Evolutionary conservation across 1,140 invertebrate species (phyloP), one percentile per base, ranked within the genome.

Genomic region (Dinothrombium tinctorium): DNA sequence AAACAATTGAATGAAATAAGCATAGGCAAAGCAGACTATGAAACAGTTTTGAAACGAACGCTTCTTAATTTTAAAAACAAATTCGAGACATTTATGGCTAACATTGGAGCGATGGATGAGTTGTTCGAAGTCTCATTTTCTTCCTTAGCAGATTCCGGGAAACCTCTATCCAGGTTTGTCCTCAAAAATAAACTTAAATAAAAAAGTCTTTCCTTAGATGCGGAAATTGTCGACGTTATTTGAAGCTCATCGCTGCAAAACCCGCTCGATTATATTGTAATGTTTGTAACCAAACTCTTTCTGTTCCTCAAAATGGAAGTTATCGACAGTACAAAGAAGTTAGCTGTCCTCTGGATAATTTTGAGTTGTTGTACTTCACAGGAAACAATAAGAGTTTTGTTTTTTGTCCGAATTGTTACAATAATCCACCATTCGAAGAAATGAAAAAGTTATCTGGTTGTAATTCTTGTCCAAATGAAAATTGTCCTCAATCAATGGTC

Each of bases 331-430:
- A 89, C 54, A 84, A 86, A 47, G 92, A 99, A 61, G 62, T 89
- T 19, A 86, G 86, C 58, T 99, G 94, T 64, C 94, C 94, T 0
- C 59, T 99, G 35, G 94, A 99, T 59, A 86, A 95, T 53, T 99
- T 96, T 61, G 87, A 96, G 56, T 60, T 99, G 37, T 62, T 98
- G 4, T 76, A 79, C 25, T 37, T 42, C 32, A 12, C 40, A 35
- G 32, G 14, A 40, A 21, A 17, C 15, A 23, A 23, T 14, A 42
- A 47, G 29, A 41, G 26, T 41, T 50, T 26, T 40, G 75, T 82
- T 2, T 80, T 99, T 45, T 99, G 94, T 58, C 92, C 92, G 0
- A 94, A 95, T 59, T 99, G 94, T 57, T 96, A 82, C 58, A 96
- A 95, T 57, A 76, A 96, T 64, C 86, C 92, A 23, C 92, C 94